Evolutionary conservation across 2,888 invertebrate genomes (phyloP).

Genomic region (Eustalomyia histrio): DNA sequence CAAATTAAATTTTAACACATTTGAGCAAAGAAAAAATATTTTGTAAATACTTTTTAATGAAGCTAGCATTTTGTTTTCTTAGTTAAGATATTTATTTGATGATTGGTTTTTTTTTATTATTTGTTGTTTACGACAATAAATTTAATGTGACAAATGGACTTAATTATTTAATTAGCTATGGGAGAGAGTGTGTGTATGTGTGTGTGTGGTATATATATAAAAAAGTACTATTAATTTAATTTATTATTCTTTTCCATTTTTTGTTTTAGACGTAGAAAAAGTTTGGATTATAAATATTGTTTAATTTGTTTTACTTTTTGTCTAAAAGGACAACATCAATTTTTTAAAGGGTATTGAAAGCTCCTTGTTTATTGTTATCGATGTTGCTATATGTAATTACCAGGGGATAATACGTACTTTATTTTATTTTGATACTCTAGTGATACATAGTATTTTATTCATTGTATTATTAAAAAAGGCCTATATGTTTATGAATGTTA

Average conservation of each 20-base stretch:
- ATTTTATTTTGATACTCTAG: constrained; percentile 25
- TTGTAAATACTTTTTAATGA: constrained; percentile 27
- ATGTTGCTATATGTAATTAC: constrained; percentile 20
- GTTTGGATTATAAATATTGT: constrained; percentile 25
- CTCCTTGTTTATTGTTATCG: background rate
- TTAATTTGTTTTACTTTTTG: constrained; percentile 13
- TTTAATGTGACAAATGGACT: constrained; percentile 45
- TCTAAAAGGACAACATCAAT: constrained; percentile 34
- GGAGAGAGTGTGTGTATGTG: constrained; percentile 33
- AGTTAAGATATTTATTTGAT: constrained; percentile 12
- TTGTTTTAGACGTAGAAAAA: constrained; percentile 34
- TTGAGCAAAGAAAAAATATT: constrained; percentile 27
- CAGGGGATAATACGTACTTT: constrained; percentile 54
- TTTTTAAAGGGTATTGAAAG: constrained; percentile 2
- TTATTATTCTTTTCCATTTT: constrained; percentile 11
- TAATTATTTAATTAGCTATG: constrained; percentile 60
- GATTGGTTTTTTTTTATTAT: constrained; percentile 30
- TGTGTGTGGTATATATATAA: constrained; percentile 16
- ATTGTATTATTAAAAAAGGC: constrained; percentile 61
- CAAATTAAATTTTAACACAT: constrained; percentile 28
- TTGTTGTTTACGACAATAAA: constrained; percentile 25
- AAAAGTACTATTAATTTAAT: constrained; percentile 19
- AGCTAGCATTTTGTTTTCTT: constrained; percentile 15
- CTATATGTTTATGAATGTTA: constrained; percentile 60
- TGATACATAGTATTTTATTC: constrained; percentile 37